Base-by-base conservation (phyloP, 2,797 vertebrate genomes). In the Phyllotis vaccarum region DNA sequence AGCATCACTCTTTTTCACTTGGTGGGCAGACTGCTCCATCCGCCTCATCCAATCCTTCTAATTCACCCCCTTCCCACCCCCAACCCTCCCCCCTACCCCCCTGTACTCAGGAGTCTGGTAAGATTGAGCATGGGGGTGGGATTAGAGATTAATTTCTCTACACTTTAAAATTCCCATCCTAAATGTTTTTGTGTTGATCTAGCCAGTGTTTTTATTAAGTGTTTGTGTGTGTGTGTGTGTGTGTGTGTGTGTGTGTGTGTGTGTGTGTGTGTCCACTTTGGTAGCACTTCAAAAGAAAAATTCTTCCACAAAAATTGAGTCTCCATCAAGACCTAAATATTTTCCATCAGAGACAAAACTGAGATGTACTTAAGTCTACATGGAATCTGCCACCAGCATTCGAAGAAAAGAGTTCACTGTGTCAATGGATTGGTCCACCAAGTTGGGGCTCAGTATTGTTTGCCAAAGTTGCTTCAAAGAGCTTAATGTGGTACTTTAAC, bases 311-410 rank as follows among this genome's bases (percentile, higher is more conserved):
- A 64, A 94, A 89, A 56, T 80, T 80, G 66, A 89, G 21, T 52
- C 60, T 43, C 58, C 31, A 95, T 34, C 46, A 89, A 83, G 58
- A 62, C 74, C 80, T 85, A 72, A 64, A 27, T 37, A 87, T 70
- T 68, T 86, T 17, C 9, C 64, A 91, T 58, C 66, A 95, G 79
- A 94, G 43, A 86, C n/a, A 82, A 93, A 89, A 82, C 56, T 81
- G 24, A 78, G 34, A 86, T 93, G 72, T 89, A 83, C 3, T 31
- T 12, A 40, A 34, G 29, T 83, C 86, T 90, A 0, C 34, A 37
- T 27, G 12, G 52, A 83, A 49, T 66, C 75, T 56, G 54, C 27
- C 27, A 22, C 16, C 75, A 86, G 70, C 34, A 58, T 83, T 92
- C 9, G 40, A 46, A 29, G 46, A 29, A 70, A 94, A 54, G 13